Evolutionary conservation across 2,113 vertebrate genomes (phyloP).

Genomic region (Anolis sagrei): DNA sequence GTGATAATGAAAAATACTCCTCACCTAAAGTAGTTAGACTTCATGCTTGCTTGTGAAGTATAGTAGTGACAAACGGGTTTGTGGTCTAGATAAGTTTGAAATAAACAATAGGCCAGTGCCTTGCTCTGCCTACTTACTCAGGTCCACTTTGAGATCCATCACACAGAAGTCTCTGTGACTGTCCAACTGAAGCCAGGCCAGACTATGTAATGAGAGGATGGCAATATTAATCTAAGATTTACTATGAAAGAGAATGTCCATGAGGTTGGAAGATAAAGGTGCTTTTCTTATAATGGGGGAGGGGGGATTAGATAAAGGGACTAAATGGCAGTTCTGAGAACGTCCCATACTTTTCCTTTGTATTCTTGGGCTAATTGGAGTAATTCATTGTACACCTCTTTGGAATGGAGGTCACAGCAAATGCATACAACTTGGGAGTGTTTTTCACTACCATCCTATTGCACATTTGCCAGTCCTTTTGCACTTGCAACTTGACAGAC

Average conservation of each 20-base stretch:
- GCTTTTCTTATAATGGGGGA: neutral
- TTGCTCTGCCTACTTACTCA: neutral
- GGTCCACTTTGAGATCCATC: no score
- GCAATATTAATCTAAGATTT: neutral
- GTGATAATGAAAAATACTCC: neutral
- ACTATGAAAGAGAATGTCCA: neutral
- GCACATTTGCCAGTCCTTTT: conserved; percentile 3
- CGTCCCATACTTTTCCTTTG: neutral
- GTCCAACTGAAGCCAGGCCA: neutral
- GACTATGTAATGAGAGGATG: neutral
- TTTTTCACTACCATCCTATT: neutral
- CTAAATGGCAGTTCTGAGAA: neutral
- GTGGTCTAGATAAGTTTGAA: neutral
- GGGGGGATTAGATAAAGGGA: neutral
- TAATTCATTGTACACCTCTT: neutral
- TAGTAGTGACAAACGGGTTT: neutral
- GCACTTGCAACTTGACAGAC: neutral
- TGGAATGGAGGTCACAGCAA: neutral
- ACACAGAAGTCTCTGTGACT: neutral
- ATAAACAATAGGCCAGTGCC: neutral
- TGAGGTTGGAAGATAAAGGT: neutral
- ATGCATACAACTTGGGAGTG: neutral
- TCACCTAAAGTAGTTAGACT: neutral
- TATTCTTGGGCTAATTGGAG: conserved; percentile 11
- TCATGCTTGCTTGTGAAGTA: neutral